phyloP scores from a whole-genome alignment of 35 echinoderm and acorn worm species.

The Apostichopus parvimensis region DNA sequence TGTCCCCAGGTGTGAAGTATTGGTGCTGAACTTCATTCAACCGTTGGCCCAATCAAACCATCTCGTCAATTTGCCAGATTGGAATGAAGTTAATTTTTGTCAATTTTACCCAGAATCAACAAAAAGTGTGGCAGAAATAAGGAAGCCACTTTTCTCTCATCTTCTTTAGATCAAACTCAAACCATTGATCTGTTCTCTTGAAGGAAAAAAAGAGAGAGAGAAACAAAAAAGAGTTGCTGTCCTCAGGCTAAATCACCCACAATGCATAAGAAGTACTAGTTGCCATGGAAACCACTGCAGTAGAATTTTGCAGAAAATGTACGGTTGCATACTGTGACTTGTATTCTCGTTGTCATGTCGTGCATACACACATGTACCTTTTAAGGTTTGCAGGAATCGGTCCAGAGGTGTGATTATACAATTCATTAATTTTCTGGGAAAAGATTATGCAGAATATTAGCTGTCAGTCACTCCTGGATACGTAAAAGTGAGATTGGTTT shows the following conservation, averaged over 20 bases:
- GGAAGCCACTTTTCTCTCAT: neutral
- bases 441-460: too few relatives aligned
- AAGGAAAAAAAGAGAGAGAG: too few relatives aligned
- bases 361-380: too few relatives aligned
- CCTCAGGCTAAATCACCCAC: neutral
- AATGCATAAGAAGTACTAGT: neutral
- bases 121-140: neutral
- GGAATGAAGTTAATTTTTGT: slow-evolving; percentile 17
- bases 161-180: neutral
- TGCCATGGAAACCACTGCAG: neutral
- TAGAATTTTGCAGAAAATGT: too few relatives aligned
- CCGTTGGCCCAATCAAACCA: neutral
- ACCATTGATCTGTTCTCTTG: too few relatives aligned
- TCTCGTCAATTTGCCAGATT: slow-evolving; percentile 14
- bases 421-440: too few relatives aligned
- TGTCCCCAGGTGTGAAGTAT: neutral
- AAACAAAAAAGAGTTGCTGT: neutral
- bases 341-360: too few relatives aligned
- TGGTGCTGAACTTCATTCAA: neutral
- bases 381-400: too few relatives aligned
- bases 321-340: too few relatives aligned
- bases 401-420: too few relatives aligned
- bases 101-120: neutral
- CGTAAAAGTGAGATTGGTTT: too few relatives aligned
- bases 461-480: too few relatives aligned